Percentiles rank a stretch among this genome's conserved stretches.
Evolutionary conservation across 1,140 invertebrate genomes (phyloP).

Genomic region (Rhopalosiphum padi): DNA sequence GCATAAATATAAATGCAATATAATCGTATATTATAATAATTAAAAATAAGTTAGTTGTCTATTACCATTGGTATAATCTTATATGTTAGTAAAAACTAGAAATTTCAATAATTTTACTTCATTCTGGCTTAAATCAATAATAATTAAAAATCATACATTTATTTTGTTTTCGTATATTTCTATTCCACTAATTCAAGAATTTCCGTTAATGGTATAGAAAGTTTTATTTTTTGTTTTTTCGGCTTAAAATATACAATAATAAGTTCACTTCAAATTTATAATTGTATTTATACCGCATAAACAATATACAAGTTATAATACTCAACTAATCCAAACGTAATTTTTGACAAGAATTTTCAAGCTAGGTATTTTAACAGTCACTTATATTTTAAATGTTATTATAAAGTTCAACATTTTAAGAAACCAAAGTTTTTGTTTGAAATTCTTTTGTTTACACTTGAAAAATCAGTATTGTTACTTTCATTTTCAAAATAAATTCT

Average conservation of each 20-base stretch:
- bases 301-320: neutral
- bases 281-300: neutral
- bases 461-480: neutral
- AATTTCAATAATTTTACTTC: too few relatives aligned
- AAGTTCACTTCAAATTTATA: neutral
- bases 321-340: neutral
- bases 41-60: too few relatives aligned
- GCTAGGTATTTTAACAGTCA: neutral
- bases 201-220: neutral
- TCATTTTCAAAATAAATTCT: constrained; percentile 10
- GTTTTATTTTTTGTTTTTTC: neutral
- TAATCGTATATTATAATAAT: too few relatives aligned
- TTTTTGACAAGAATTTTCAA: neutral
- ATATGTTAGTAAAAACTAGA: too few relatives aligned
- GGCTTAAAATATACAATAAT: neutral
- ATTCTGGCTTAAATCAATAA: too few relatives aligned
- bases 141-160: neutral
- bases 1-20: too few relatives aligned
- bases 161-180: neutral
- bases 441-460: neutral
- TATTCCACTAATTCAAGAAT: too few relatives aligned
- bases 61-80: too few relatives aligned
- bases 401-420: neutral
- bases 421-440: neutral
- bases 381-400: neutral